Conservation (phyloP, 2,113 vertebrate species). For the Ictalurus furcatus region DNA sequence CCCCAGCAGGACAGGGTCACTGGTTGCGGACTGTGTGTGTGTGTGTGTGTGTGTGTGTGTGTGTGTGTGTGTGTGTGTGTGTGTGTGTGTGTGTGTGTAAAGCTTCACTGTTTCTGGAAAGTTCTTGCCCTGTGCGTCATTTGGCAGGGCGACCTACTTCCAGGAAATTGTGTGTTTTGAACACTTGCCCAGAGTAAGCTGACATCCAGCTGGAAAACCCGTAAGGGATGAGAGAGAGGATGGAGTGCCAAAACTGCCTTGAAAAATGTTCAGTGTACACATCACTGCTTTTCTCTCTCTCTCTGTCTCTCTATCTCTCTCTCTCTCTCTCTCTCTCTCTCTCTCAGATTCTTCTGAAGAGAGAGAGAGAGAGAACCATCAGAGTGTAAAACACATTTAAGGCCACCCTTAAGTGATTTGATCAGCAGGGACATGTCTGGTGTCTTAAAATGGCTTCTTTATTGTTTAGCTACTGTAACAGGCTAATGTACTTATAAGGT, state of each 20-base stretch:
- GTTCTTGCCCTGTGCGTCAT: not conserved
- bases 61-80: not conserved
- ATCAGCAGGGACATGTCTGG: not conserved
- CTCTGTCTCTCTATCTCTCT: no score
- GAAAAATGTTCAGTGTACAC: not conserved
- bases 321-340: no score
- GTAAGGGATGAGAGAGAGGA: not conserved
- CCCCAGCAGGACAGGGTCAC: not conserved
- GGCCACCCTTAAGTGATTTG: not conserved
- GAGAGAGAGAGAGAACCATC: no score
- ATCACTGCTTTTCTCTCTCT: not conserved
- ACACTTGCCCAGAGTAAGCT: not conserved
- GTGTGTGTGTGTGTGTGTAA: not conserved
- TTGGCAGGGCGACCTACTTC: not conserved
- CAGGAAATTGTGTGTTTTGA: conserved; percentile 13
- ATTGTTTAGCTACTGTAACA: not conserved
- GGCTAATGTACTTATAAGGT: not conserved
- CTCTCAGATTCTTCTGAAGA: not conserved
- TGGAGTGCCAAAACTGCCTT: not conserved
- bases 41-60: conserved; percentile 10
- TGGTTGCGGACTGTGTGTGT: not conserved
- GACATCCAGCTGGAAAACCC: not conserved
- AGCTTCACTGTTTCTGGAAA: not conserved
- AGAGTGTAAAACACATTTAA: not conserved
- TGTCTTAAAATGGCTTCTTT: not conserved